phyloP scores from a whole-genome alignment of 2,888 invertebrate genomes.

The Plagodis pulveraria region DNA sequence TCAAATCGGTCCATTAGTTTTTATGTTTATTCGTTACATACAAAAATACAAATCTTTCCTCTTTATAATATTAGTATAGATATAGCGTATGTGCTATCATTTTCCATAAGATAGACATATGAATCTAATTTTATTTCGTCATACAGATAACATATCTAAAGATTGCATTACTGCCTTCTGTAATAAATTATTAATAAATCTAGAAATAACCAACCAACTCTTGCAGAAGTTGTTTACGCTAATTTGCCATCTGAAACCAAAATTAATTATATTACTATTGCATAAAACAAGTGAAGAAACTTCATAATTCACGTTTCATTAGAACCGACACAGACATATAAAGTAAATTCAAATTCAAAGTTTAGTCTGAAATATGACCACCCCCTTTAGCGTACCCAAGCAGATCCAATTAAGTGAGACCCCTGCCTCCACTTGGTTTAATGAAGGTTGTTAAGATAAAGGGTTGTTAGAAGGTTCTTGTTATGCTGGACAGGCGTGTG shows the following conservation, averaged over 20 bases:
- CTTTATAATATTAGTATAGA: too few species aligned
- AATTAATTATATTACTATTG: constrained; percentile 7
- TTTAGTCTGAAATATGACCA: constrained; percentile 73
- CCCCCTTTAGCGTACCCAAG: constrained; percentile 46
- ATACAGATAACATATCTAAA: too few species aligned
- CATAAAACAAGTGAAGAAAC: constrained; percentile 44
- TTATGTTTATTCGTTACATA: too few species aligned
- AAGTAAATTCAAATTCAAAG: constrained; percentile 69
- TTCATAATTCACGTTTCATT: constrained; percentile 70
- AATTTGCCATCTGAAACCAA: background rate
- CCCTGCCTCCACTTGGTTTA: constrained; percentile 44
- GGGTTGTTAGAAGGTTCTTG: constrained; percentile 59
- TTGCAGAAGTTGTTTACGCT: background rate
- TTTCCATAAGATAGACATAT: too few species aligned
- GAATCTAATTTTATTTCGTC: too few species aligned
- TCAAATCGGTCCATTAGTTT: too few species aligned
- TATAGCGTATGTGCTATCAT: too few species aligned
- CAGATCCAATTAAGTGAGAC: constrained; percentile 47
- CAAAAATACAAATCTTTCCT: too few species aligned
- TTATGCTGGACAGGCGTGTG: constrained; percentile 58
- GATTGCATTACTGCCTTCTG: too few species aligned
- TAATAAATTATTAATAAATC: too few species aligned
- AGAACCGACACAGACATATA: constrained; percentile 65
- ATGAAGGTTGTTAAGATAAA: constrained; percentile 54
- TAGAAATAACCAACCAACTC: too few species aligned